Evolutionary conservation across 2,888 invertebrate genomes (phyloP).

Genomic region (Melikaiella ostensackeni): DNA sequence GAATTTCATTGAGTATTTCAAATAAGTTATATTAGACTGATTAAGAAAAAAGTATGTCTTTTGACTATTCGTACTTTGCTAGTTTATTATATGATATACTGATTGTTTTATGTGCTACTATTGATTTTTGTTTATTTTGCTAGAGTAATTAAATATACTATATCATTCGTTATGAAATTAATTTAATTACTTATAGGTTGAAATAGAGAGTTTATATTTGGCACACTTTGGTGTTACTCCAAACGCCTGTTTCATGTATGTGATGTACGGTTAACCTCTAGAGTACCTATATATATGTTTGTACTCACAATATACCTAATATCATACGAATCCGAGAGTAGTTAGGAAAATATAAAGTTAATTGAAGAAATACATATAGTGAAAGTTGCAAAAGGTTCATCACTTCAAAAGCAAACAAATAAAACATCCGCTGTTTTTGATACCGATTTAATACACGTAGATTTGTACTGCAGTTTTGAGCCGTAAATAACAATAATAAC

Average conservation of each 20-base stretch:
- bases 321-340: slow-evolving; percentile 10
- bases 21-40: not conserved
- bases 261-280: slow-evolving; percentile 58
- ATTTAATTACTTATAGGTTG: not conserved
- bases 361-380: no score
- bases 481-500: not conserved
- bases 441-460: not conserved
- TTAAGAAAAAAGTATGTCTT: not conserved
- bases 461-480: not conserved
- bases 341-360: slow-evolving; percentile 4
- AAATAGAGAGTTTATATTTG: slow-evolving; percentile 16
- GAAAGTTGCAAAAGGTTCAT: no score
- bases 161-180: not conserved
- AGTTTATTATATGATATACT: not conserved
- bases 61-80: not conserved
- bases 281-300: slow-evolving; percentile 21
- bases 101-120: not conserved
- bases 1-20: not conserved
- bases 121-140: not conserved
- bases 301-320: slow-evolving; percentile 1
- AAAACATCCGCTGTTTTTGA: no score
- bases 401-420: no score
- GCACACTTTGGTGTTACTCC: slow-evolving; percentile 42
- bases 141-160: not conserved
- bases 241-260: slow-evolving; percentile 60